These are phyloP conservation scores for Centruroides vittatus DNA, from an alignment of 1,140 invertebrate species.

Conservation along the genomic window DNA sequence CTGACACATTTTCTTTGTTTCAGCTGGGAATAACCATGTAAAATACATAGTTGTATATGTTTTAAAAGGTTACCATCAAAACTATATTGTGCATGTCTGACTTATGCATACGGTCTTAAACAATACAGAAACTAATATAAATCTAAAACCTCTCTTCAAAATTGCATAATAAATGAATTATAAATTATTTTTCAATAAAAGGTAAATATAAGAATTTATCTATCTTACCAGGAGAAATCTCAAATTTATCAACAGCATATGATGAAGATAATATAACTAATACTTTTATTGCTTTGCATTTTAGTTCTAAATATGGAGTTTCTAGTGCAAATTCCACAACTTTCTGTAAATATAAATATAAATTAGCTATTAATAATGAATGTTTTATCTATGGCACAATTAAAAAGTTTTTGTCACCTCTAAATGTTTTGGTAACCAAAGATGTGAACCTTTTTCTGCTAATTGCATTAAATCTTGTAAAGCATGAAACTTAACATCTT, in stretches of 20 bases:
- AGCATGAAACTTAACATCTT: conserved; percentile 54
- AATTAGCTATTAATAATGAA: too few species aligned
- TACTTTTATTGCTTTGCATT: conserved; percentile 28
- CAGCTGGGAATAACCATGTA: too few species aligned
- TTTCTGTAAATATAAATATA: conserved; percentile 18
- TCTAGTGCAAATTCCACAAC: conserved; percentile 39
- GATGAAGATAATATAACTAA: conserved; percentile 28
- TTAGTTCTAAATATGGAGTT: conserved; percentile 27
- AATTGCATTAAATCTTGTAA: conserved; percentile 57
- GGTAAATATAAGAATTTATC: too few species aligned
- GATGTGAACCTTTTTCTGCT: conserved; percentile 51
- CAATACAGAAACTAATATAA: too few species aligned
- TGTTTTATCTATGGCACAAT: neutral
- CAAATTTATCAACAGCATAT: conserved; percentile 23
- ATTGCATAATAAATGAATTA: too few species aligned
- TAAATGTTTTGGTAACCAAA: conserved; percentile 60
- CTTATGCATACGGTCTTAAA: too few species aligned
- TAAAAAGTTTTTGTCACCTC: conserved; percentile 22
- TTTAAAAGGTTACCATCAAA: too few species aligned
- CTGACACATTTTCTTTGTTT: too few species aligned
- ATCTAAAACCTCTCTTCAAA: too few species aligned
- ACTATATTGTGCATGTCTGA: too few species aligned
- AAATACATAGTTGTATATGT: too few species aligned
- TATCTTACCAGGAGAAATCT: conserved; percentile 19
- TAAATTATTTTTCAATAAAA: too few species aligned